Evolutionary conservation across 2,797 vertebrate species (phyloP).

Genomic region (Picus viridis): DNA sequence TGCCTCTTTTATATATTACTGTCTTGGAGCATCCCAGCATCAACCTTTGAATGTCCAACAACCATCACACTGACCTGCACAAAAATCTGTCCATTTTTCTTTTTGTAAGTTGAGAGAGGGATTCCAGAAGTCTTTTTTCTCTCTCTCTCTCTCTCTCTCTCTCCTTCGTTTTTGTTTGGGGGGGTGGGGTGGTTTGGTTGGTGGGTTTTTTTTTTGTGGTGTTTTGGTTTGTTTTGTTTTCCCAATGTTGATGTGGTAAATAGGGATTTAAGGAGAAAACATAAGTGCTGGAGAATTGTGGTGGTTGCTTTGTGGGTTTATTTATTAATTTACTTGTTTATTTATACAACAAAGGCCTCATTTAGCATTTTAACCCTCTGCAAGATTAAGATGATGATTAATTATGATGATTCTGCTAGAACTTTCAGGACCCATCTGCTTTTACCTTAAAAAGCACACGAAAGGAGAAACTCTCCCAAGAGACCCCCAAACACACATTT

Average conservation of each 20-base stretch:
- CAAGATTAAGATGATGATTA: no score
- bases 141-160: rapidly evolving
- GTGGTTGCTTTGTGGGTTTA: no score
- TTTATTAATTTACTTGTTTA: not conserved
- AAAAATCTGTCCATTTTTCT: not conserved
- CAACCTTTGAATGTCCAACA: not conserved
- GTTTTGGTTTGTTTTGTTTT: rapidly evolving
- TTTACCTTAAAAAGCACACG: not conserved
- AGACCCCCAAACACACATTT: not conserved
- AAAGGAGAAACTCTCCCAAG: not conserved
- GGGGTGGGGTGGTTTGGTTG: no score
- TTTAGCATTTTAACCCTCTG: not conserved
- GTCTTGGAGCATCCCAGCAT: not conserved
- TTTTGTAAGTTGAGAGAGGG: no score
- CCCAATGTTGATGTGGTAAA: not conserved
- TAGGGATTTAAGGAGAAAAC: not conserved
- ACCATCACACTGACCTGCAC: not conserved
- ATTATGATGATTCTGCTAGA: not conserved
- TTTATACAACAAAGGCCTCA: not conserved
- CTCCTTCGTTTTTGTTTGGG: rapidly evolving
- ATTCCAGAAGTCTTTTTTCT: no score
- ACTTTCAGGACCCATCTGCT: not conserved
- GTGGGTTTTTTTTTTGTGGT: no score
- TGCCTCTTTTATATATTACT: not conserved
- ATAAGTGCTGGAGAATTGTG: not conserved